A percentile compares a stretch with the other conserved stretches of the same genome.
Conservation (phyloP, 2,888 invertebrate genomes). For the Microplitis deprimator region DNA sequence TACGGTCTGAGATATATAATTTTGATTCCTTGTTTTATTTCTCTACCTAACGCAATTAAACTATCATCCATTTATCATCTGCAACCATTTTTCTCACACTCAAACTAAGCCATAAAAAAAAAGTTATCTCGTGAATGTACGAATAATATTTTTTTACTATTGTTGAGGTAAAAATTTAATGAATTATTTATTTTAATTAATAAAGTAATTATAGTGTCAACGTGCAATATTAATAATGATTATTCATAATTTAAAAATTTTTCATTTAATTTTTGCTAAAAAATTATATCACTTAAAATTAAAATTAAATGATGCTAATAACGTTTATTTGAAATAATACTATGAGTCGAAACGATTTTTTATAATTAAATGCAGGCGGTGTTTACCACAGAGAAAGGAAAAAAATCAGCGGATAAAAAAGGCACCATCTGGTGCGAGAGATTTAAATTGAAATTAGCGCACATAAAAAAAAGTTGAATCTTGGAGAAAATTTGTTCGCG, state of each 20-base stretch:
- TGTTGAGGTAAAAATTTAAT: background rate
- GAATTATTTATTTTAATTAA: background rate
- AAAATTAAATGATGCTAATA: background rate
- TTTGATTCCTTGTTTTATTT: slow-evolving; percentile 29
- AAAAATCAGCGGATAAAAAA: background rate
- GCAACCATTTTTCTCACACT: slow-evolving; percentile 8
- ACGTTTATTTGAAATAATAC: background rate
- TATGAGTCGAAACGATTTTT: background rate
- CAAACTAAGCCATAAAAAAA: slow-evolving; percentile 10
- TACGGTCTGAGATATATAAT: slow-evolving; percentile 30
- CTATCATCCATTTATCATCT: slow-evolving; percentile 38
- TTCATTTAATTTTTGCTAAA: background rate
- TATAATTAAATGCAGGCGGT: background rate
- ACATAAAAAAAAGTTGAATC: background rate
- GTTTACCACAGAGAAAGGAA: background rate
- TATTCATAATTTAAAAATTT: background rate
- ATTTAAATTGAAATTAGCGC: background rate
- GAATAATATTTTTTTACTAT: background rate
- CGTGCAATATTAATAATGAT: background rate
- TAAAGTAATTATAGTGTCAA: background rate
- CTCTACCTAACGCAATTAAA: slow-evolving; percentile 38
- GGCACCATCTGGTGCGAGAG: background rate
- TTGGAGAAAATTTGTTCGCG: background rate
- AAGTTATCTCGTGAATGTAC: slow-evolving; percentile 24
- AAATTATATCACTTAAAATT: too few relatives aligned